Conservation (phyloP, 2,113 vertebrate genomes). For the Lasiurus cinereus region DNA sequence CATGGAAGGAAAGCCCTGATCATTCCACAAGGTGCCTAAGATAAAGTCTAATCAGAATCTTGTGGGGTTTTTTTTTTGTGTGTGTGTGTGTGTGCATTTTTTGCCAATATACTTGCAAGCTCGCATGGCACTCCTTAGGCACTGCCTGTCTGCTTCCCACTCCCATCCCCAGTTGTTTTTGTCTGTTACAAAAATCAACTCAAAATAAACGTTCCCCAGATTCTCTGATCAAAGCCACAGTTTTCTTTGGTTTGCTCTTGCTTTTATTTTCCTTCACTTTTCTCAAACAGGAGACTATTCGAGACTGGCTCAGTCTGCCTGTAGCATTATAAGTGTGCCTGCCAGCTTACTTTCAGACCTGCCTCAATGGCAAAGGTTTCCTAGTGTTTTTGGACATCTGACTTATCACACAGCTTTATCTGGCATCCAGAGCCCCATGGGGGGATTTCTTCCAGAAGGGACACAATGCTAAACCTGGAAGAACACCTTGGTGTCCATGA, state of each 20-base stretch:
- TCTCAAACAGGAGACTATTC: slow-evolving; percentile 1
- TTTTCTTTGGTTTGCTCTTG: slow-evolving; percentile 17
- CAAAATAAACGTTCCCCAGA: background rate
- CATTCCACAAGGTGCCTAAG: background rate
- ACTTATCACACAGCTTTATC: background rate
- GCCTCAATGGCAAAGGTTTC: background rate
- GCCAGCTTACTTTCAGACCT: background rate
- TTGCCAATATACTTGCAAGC: background rate
- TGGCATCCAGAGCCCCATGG: background rate
- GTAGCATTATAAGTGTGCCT: background rate
- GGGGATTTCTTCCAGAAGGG: background rate
- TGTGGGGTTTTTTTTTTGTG: background rate
- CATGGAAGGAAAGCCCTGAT: background rate
- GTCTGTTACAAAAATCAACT: slow-evolving; percentile 9
- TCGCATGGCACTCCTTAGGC: background rate
- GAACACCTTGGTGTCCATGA: background rate
- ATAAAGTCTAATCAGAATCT: slow-evolving; percentile 8
- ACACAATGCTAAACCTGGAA: background rate
- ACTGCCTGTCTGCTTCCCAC: slow-evolving; percentile 1
- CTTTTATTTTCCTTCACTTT: slow-evolving; percentile 50
- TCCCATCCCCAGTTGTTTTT: background rate
- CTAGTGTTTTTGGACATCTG: background rate
- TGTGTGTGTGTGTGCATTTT: background rate
- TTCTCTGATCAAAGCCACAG: background rate
- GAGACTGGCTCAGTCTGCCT: background rate